Conservation (phyloP, 2,888 invertebrate species). For the Tachystola acroxantha region DNA sequence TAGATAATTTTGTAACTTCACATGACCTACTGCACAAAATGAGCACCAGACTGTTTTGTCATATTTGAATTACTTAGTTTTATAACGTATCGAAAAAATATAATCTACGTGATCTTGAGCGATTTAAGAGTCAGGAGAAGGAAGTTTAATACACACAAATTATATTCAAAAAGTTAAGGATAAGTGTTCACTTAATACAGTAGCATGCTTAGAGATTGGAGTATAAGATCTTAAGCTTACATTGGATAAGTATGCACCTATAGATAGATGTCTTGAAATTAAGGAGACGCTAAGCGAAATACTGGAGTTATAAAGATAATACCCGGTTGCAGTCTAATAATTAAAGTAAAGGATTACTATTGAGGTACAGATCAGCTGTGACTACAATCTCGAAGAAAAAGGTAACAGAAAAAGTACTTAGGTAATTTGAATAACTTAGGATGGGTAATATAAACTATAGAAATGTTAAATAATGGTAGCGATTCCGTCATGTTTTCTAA, state of each 20-base stretch:
- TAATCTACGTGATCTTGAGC: constrained; percentile 15
- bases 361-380: too few relatives aligned
- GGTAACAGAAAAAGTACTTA: too few relatives aligned
- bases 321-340: constrained; percentile 28
- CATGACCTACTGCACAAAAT: constrained; percentile 50
- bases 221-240: constrained; percentile 24
- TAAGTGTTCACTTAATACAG: constrained; percentile 48
- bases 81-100: constrained; percentile 1
- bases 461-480: too few relatives aligned
- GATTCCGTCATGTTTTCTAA: too few relatives aligned
- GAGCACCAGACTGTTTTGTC: constrained; percentile 39
- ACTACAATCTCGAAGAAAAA: too few relatives aligned
- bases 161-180: background rate
- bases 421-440: too few relatives aligned
- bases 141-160: background rate
- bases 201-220: constrained; percentile 34
- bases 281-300: constrained; percentile 30
- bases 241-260: constrained; percentile 17
- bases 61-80: constrained; percentile 4
- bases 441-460: too few relatives aligned
- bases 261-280: constrained; percentile 29
- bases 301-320: constrained; percentile 11
- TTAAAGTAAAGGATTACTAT: background rate
- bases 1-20: constrained; percentile 25
- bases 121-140: constrained; percentile 11